Evolutionary conservation across 2,797 vertebrate species (phyloP), one percentile per base, ranked within the genome.

Genomic region (Psittacula echo): DNA sequence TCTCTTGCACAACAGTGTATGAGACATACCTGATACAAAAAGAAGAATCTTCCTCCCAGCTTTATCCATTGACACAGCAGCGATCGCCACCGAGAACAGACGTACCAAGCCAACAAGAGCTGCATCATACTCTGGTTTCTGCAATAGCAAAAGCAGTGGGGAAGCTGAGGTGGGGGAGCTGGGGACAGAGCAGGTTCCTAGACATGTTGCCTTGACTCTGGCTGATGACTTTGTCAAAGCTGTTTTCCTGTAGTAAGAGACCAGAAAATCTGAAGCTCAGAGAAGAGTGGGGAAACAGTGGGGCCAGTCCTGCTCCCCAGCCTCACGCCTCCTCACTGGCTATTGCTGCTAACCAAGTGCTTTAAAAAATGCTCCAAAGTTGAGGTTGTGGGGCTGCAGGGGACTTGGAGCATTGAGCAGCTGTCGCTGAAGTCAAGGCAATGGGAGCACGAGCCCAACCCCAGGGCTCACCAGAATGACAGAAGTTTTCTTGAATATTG

Each of bases 41-140:
- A 98, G 98, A 45, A 98, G 98, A 11, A 97, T 95, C 84, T 98
- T 98, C 47, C 98, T 98, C 22, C 98, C 98, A 1, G 98, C 98
- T 85, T 97, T 97, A 70, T 98, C 98, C 98, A 98, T 98, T 0
- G 97, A 96, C 73, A 95, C 68, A 1, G 98, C 98, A 0, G 98
- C 98, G 0, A 98, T 96, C 0, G 66, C 78, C 73, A 98, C 98
- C 0, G 98, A 98, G 3, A 97, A 42, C 37, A 98, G 97, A 14
- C 98, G 97, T 5, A 98, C 97, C 3, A 96, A 91, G 2, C 98
- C 98, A 4, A 98, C 98, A 0, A 98, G 94, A 48, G 98, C 97
- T 1, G 98, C 98, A 1, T 98, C 98, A 0, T 98, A 98, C 75
- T 98, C 23, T 0, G 98, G 87, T 13, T 95, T 87, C 97, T 97